Evolutionary conservation across 2,888 invertebrate species (phyloP), one percentile per base, ranked within the genome.

Genomic region (Sinohyriopsis cumingii): DNA sequence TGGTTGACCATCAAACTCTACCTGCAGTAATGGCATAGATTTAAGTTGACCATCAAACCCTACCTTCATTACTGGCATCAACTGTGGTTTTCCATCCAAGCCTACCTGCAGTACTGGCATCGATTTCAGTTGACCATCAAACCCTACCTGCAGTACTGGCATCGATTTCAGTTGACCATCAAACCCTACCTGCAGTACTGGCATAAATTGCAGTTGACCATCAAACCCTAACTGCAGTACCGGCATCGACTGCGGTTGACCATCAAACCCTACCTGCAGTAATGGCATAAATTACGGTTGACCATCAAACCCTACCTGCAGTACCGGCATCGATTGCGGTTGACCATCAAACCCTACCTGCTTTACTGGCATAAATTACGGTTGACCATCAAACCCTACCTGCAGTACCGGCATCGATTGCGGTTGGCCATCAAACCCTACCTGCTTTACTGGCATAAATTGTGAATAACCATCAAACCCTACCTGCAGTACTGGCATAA

Each of bases 321-420:
- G 72, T 89, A 89, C 70, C 89, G 89, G 65, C 89, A 89, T 22
- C 89, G 71, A 76, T 89, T 89, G 6, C 89, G 74, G 69, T 88
- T 89, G 15, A 88, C 88, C 45, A 89, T 61, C 83, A 87, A 20
- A 56, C 18, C 76, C 65, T 69, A 84, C 84, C 84, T 81, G 79
- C 89, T 89, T 71, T 89, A 89, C 70, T 89, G 89, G 65, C 89
- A 89, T 22, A 89, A 70, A 76, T 89, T 89, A 7, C 89, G 74
- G 69, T 88, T 89, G 15, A 88, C 88, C 45, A 89, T 61, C 83
- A 87, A 20, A 56, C 18, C 76, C 65, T 69, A 84, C 84, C 84
- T 81, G 79, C 89, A 89, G 72, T 89, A 89, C 70, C 89, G 89
- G 65, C 89, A 89, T 22, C 89, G 71, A 76, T 89, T 89, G 6